These are phyloP conservation scores for Rallus crepitans DNA, from an alignment of 2,797 vertebrate species.

Conservation along the genomic window DNA sequence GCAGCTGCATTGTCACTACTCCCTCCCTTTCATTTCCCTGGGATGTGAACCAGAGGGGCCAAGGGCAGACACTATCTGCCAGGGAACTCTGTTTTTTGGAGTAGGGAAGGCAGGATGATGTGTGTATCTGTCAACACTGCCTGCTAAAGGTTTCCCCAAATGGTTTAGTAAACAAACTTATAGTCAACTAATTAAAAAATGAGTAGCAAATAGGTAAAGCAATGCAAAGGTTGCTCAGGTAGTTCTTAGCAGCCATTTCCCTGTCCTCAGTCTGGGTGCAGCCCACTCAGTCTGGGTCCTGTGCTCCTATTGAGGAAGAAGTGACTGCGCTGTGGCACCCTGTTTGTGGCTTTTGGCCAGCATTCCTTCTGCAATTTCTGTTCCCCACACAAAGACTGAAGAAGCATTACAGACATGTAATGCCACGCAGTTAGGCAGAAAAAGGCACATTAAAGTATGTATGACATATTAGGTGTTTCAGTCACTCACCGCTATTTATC, in stretches of 20 bases:
- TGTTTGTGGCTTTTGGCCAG: not conserved
- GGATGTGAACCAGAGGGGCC: not conserved
- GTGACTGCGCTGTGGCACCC: not conserved
- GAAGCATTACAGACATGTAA: not conserved
- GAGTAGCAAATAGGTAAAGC: not conserved
- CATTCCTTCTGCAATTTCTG: not conserved
- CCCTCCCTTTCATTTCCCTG: not conserved
- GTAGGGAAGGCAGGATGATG: not conserved
- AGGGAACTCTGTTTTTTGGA: not conserved
- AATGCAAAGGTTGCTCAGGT: not conserved
- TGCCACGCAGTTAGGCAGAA: not conserved
- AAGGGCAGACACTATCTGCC: fast-evolving
- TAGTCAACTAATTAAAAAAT: not conserved
- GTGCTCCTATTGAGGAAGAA: not conserved
- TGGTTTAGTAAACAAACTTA: not conserved
- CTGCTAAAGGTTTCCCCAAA: not conserved
- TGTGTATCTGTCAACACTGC: not conserved
- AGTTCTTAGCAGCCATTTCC: not conserved
- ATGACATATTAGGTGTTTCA: not conserved
- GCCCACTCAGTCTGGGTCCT: not conserved
- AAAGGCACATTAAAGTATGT: not conserved
- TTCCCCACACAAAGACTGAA: not conserved
- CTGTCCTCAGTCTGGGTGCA: not conserved
- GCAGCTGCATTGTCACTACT: not conserved
- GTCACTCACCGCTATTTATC: not conserved